Evolutionary conservation across 2,113 vertebrate species (phyloP).

Genomic region (Phalacrocorax brasilianus): DNA sequence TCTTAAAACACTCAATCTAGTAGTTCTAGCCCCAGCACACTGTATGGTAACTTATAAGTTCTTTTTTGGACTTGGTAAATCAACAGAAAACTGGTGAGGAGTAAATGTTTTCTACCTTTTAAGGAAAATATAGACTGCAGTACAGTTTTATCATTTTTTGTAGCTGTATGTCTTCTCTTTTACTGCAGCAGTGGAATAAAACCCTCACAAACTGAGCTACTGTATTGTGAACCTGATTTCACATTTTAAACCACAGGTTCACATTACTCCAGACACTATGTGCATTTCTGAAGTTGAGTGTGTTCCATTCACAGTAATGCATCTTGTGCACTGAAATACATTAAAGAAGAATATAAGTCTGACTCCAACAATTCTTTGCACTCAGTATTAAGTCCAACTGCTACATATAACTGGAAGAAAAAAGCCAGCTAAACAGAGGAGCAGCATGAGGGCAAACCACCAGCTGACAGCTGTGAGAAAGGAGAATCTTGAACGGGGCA

Average conservation of each 20-base stretch:
- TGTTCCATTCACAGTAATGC: background rate
- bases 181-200: background rate
- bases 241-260: background rate
- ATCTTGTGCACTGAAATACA: background rate
- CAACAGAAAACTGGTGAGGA: background rate
- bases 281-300: background rate
- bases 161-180: background rate
- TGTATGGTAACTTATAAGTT: background rate
- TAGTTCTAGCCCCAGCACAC: background rate
- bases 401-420: background rate
- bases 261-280: background rate
- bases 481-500: background rate
- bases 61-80: background rate
- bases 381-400: background rate
- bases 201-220: background rate
- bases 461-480: background rate
- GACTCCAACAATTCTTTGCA: background rate
- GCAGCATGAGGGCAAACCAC: background rate
- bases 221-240: background rate
- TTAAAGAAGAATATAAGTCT: background rate
- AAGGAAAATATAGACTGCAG: background rate
- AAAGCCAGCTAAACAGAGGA: background rate
- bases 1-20: background rate
- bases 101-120: background rate
- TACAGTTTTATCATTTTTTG: background rate